Conservation (phyloP, 2,113 vertebrate genomes). For the Neoarius graeffei region DNA sequence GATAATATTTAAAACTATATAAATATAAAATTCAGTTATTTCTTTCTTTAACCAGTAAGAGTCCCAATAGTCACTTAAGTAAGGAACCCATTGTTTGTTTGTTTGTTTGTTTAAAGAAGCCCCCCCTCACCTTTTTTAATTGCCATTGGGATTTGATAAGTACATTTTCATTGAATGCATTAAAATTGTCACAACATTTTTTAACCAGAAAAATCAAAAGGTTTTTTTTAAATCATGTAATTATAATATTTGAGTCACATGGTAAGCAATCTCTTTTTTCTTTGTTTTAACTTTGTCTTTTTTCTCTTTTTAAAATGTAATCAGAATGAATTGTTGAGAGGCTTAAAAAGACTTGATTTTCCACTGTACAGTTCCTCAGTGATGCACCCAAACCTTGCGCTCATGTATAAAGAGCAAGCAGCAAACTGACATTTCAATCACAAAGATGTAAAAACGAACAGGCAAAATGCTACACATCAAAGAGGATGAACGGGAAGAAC, state of each 20-base stretch:
- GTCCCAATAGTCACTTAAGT: neutral
- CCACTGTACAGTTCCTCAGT: neutral
- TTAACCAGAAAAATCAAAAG: neutral
- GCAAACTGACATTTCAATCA: conserved; percentile 31
- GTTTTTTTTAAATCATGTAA: neutral
- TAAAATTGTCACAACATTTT: neutral
- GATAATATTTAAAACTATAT: too few species aligned
- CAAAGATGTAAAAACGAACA: conserved; percentile 30
- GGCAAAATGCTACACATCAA: neutral
- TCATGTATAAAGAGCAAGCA: neutral
- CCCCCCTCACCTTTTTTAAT: too few species aligned
- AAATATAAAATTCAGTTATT: neutral
- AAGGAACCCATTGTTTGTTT: neutral
- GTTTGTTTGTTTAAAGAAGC: neutral
- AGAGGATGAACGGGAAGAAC: conserved; percentile 17
- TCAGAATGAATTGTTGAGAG: neutral
- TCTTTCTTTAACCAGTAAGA: neutral
- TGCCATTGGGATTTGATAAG: neutral
- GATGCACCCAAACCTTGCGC: neutral
- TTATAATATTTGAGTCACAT: neutral
- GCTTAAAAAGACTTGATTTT: neutral
- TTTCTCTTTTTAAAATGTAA: neutral
- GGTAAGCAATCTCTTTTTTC: neutral
- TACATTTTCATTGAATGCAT: neutral
- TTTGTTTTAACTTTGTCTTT: neutral